A percentile compares a stretch with the other conserved stretches of the same genome.
Evolutionary conservation across 2,888 invertebrate species (phyloP).

Genomic region (Ormyrus rosae): DNA sequence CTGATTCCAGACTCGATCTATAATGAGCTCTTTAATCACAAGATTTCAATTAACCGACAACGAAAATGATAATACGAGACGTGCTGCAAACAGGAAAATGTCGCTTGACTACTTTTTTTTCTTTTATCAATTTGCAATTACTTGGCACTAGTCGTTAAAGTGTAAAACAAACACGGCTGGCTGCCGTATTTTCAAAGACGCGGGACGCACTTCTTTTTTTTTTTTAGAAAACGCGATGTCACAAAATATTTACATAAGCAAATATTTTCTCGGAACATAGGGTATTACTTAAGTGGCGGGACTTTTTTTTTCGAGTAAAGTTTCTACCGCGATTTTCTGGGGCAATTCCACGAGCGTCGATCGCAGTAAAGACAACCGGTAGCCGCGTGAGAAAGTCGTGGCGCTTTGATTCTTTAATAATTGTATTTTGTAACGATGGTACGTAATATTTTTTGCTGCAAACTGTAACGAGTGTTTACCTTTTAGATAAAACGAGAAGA

Average conservation of each 20-base stretch:
- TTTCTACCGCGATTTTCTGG: conserved; percentile 25
- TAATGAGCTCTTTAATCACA: no score
- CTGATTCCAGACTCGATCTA: no score
- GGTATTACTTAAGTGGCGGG: conserved; percentile 16
- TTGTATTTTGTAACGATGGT: conserved; percentile 14
- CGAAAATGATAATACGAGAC: no score
- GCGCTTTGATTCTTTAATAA: conserved; percentile 24
- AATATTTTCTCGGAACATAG: conserved; percentile 22
- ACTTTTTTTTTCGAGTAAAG: conserved; percentile 13
- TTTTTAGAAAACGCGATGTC: conserved; percentile 3
- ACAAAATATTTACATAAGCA: no score
- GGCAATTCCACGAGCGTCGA: background rate
- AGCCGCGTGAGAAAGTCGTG: conserved; percentile 30
- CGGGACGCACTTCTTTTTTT: background rate
- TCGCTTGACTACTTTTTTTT: conserved; percentile 1
- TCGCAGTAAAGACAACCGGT: conserved; percentile 12
- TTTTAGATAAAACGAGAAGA: no score
- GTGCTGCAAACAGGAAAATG: background rate
- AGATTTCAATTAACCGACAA: no score
- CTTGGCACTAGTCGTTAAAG: no score
- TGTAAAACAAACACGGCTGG: background rate
- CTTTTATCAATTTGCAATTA: background rate
- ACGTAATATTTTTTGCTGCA: background rate
- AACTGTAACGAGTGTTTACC: no score
- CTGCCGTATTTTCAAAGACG: background rate